Percentiles rank a stretch among this genome's conserved stretches.
phyloP scores from a whole-genome alignment of 2,113 vertebrate genomes.

The Heliornis fulica region DNA sequence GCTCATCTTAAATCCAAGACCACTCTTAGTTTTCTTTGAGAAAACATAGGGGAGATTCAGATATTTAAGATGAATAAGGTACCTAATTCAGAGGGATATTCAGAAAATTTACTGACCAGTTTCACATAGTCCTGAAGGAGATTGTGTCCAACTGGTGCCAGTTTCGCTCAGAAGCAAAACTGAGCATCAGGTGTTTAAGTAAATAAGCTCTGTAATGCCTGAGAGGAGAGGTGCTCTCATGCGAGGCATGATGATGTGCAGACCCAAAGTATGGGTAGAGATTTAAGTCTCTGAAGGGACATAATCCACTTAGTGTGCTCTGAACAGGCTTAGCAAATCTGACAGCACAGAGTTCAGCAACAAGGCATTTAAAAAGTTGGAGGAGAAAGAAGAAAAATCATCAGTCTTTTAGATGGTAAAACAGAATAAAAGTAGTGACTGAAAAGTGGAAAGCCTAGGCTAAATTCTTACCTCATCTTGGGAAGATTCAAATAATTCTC shows the following conservation, averaged over 20 bases:
- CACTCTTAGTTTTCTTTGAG: background rate
- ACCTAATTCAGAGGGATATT: background rate
- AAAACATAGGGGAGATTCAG: background rate
- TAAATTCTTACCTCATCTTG: background rate
- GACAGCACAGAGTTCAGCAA: background rate
- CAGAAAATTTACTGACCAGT: background rate
- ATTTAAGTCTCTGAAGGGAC: background rate
- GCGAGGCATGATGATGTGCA: rapidly evolving
- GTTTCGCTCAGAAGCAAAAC: background rate
- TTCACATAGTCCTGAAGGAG: background rate
- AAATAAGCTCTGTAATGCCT: background rate
- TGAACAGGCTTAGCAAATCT: background rate
- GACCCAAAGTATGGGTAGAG: background rate
- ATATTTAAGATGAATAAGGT: background rate
- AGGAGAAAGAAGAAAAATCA: background rate
- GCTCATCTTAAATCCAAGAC: background rate
- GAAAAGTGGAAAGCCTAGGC: background rate
- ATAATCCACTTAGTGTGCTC: background rate
- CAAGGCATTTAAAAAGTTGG: background rate
- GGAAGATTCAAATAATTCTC: background rate
- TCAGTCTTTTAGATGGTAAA: background rate
- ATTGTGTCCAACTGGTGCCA: background rate
- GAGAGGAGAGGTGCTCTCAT: background rate
- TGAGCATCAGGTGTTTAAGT: background rate
- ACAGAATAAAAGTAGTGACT: background rate